These are phyloP conservation scores for Pangasius larnaudii DNA, from an alignment of 2,797 vertebrate genomes.

Conservation along the genomic window DNA sequence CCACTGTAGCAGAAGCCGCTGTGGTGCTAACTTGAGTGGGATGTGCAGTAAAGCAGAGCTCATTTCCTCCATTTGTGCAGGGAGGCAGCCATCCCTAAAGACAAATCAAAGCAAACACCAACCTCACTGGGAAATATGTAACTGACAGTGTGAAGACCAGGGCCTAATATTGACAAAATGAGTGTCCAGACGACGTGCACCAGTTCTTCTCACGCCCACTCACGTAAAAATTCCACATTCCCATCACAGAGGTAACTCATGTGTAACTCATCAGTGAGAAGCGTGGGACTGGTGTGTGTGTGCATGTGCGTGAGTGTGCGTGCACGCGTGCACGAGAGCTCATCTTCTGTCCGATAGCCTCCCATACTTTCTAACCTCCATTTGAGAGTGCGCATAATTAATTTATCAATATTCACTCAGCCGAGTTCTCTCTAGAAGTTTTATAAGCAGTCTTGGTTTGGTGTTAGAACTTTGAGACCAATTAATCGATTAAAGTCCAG, in stretches of 20 bases:
- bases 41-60: slow-evolving; percentile 51
- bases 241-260: slow-evolving; percentile 42
- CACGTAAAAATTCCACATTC: slow-evolving; percentile 23
- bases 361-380: too few species aligned
- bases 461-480: background rate
- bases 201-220: slow-evolving; percentile 41
- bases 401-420: background rate
- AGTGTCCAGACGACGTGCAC: slow-evolving; percentile 24
- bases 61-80: slow-evolving; percentile 58
- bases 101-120: slow-evolving; percentile 53
- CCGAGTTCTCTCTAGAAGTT: background rate
- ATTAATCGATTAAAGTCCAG: background rate
- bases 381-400: background rate
- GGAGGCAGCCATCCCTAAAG: slow-evolving; percentile 56
- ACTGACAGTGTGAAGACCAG: slow-evolving; percentile 48
- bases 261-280: slow-evolving; percentile 45
- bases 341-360: background rate
- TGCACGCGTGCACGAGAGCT: slow-evolving; percentile 2
- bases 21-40: slow-evolving; percentile 45
- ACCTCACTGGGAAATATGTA: slow-evolving; percentile 54
- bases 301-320: slow-evolving; percentile 1
- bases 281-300: slow-evolving; percentile 34
- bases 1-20: background rate
- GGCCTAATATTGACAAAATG: slow-evolving; percentile 48
- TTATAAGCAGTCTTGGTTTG: background rate